phyloP scores from a whole-genome alignment of 2,888 invertebrate species.

The Dynastes hyllus region DNA sequence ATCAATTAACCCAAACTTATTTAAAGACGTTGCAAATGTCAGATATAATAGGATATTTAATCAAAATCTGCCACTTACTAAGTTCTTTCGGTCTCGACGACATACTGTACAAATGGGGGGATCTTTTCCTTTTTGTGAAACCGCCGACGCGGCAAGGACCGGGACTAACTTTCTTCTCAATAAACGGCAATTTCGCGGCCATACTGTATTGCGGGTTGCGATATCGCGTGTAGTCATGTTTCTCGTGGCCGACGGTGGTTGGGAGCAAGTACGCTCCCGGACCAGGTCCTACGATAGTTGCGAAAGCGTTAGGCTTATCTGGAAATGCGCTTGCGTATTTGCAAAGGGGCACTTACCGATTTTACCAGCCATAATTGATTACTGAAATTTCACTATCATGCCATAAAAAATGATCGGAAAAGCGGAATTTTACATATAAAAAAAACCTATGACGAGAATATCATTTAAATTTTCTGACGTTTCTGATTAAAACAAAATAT shows the following conservation, averaged over 20 bases:
- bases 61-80: slow-evolving; percentile 49
- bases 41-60: not conserved
- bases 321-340: no score
- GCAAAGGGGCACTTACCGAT: slow-evolving; percentile 36
- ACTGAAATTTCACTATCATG: slow-evolving; percentile 50
- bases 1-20: no score
- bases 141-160: slow-evolving; percentile 72
- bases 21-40: no score
- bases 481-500: slow-evolving; percentile 47
- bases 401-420: slow-evolving; percentile 39
- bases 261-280: slow-evolving; percentile 79
- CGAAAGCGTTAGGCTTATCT: no score
- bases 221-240: slow-evolving; percentile 77
- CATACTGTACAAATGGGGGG: slow-evolving; percentile 70
- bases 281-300: slow-evolving; percentile 75
- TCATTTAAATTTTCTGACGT: slow-evolving; percentile 44
- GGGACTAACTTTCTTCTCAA: slow-evolving; percentile 65
- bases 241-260: slow-evolving; percentile 75
- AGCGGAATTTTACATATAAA: slow-evolving; percentile 42
- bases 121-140: slow-evolving; percentile 71
- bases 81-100: slow-evolving; percentile 55
- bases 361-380: slow-evolving; percentile 46
- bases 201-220: slow-evolving; percentile 80
- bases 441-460: slow-evolving; percentile 37
- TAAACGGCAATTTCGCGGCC: slow-evolving; percentile 68